phyloP scores from a whole-genome alignment of 2,797 vertebrate genomes.

The Limnodromus scolopaceus region DNA sequence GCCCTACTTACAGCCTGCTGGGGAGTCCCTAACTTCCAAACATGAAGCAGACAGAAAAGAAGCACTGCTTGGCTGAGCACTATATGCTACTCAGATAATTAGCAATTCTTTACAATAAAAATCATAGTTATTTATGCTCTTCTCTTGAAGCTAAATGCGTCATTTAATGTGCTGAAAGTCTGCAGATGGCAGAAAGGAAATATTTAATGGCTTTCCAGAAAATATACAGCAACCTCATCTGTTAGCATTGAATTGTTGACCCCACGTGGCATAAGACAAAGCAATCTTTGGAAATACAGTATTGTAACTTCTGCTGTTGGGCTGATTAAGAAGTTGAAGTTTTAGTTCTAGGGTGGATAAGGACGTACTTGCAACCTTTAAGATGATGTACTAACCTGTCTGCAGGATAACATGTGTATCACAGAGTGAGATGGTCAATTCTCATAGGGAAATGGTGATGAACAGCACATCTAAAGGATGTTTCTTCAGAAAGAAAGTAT shows the following conservation, averaged over 20 bases:
- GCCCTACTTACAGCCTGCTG: background rate
- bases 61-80: background rate
- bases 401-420: background rate
- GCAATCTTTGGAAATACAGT: background rate
- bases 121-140: background rate
- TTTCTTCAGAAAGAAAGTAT: background rate
- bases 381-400: background rate
- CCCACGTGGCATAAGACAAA: background rate
- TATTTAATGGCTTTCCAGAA: background rate
- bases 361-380: background rate
- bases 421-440: background rate
- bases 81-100: background rate
- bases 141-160: background rate
- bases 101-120: background rate
- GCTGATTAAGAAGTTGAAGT: background rate
- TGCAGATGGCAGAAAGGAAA: background rate
- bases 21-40: background rate
- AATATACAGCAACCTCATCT: background rate
- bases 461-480: fast-evolving
- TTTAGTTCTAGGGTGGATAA: background rate
- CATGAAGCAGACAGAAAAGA: background rate
- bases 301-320: background rate
- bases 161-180: background rate
- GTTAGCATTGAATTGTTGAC: background rate
- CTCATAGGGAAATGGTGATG: background rate